These are phyloP conservation scores for Tipula lateralis DNA, from an alignment of 2,888 invertebrate species.

Conservation along the genomic window DNA sequence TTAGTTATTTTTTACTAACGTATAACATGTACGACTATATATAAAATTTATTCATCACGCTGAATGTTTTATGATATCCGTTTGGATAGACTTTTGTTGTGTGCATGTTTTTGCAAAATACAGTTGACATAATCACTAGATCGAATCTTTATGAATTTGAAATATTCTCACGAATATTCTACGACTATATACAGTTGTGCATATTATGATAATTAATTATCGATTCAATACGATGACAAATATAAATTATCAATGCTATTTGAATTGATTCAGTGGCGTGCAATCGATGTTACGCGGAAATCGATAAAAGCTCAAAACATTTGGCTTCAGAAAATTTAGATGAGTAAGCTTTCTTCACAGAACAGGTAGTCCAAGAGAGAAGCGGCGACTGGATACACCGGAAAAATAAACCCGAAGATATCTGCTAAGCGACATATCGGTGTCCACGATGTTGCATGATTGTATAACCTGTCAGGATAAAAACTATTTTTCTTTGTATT, in stretches of 20 bases:
- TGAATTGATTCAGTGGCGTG: neutral
- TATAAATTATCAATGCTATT: neutral
- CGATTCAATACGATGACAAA: neutral
- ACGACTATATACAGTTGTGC: neutral
- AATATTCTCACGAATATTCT: constrained; percentile 1
- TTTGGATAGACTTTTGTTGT: neutral
- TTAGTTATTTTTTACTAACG: neutral
- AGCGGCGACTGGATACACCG: no score
- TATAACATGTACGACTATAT: neutral
- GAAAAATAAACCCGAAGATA: no score
- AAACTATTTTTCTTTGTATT: no score
- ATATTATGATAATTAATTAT: neutral
- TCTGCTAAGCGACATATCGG: no score
- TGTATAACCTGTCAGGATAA: no score
- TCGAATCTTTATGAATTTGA: neutral
- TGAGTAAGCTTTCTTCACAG: no score
- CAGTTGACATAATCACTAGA: neutral
- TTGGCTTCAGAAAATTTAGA: no score
- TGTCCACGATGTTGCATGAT: no score
- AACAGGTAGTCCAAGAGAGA: no score
- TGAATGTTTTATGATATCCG: constrained; percentile 24
- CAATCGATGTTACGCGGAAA: neutral
- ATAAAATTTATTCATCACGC: neutral
- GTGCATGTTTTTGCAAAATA: neutral
- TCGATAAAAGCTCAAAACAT: no score